Percentiles rank a stretch among this genome's conserved stretches.
Evolutionary conservation across 2,888 invertebrate genomes (phyloP).

Genomic region (Cephonodes hylas): DNA sequence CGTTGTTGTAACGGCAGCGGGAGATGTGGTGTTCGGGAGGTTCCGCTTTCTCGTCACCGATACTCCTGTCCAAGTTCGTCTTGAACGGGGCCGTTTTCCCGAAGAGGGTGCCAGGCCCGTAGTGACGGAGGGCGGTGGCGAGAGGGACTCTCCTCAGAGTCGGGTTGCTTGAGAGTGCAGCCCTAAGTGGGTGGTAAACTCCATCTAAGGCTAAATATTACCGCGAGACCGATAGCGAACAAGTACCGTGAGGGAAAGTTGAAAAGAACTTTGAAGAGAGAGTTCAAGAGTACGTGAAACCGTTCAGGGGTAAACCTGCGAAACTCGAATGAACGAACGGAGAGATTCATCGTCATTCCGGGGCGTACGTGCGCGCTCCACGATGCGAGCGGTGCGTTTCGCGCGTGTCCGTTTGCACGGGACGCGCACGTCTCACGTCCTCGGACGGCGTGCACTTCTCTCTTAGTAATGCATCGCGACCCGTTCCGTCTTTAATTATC

Average conservation of each 20-base stretch:
- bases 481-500: constrained; percentile 64
- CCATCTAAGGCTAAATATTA: constrained; percentile 82
- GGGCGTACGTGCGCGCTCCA: constrained; percentile 33
- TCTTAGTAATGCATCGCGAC: constrained; percentile 78
- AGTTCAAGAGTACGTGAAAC: constrained; percentile 77
- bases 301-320: constrained; percentile 80
- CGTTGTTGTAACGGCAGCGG: constrained; percentile 49
- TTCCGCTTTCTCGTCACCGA: constrained; percentile 38
- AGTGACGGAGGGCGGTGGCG: constrained; percentile 47
- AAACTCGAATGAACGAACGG: constrained; percentile 76
- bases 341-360: constrained; percentile 53
- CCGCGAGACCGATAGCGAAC: constrained; percentile 84
- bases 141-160: constrained; percentile 55
- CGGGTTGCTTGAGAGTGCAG: constrained; percentile 83
- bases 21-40: constrained; percentile 81
- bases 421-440: constrained; percentile 37
- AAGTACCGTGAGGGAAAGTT: constrained; percentile 87
- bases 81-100: constrained; percentile 76
- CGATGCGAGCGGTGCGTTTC: constrained; percentile 23
- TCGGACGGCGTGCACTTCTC: constrained; percentile 52
- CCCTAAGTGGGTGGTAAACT: constrained; percentile 83
- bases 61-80: constrained; percentile 67
- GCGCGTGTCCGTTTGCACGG: constrained; percentile 13
- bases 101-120: constrained; percentile 80
- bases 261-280: constrained; percentile 86